A percentile compares a stretch with the other conserved stretches of the same genome.
Evolutionary conservation across 2,888 invertebrate species (phyloP).

Genomic region (Machimus atricapillus): DNA sequence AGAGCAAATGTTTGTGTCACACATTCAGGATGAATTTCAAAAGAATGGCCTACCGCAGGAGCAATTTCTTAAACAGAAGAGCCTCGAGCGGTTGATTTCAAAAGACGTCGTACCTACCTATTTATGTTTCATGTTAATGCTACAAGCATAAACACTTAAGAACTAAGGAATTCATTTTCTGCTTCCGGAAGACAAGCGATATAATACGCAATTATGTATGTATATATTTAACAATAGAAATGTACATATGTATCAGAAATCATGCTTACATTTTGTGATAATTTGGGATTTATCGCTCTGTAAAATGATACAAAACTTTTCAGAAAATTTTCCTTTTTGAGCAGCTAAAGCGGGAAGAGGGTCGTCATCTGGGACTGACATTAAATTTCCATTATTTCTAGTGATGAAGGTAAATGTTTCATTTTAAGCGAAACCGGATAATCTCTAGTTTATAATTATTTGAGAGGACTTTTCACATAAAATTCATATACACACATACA

Average conservation of each 20-base stretch:
- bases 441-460: background rate
- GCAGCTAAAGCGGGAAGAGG: background rate
- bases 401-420: background rate
- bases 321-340: background rate
- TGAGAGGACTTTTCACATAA: background rate
- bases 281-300: background rate
- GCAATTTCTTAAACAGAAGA: background rate
- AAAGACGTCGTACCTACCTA: background rate
- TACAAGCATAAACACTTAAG: background rate
- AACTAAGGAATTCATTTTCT: background rate
- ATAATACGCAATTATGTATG: background rate
- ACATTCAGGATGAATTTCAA: background rate
- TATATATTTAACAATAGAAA: background rate
- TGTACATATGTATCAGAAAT: background rate
- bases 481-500: background rate
- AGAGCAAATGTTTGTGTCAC: background rate
- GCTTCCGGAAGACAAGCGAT: background rate
- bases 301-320: background rate
- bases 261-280: background rate
- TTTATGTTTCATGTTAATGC: background rate
- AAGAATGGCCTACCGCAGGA: background rate
- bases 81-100: background rate
- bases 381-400: background rate
- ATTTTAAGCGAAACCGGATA: background rate
- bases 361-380: background rate